Conservation (phyloP, 2,888 invertebrate species). For the Thecophora atra region DNA sequence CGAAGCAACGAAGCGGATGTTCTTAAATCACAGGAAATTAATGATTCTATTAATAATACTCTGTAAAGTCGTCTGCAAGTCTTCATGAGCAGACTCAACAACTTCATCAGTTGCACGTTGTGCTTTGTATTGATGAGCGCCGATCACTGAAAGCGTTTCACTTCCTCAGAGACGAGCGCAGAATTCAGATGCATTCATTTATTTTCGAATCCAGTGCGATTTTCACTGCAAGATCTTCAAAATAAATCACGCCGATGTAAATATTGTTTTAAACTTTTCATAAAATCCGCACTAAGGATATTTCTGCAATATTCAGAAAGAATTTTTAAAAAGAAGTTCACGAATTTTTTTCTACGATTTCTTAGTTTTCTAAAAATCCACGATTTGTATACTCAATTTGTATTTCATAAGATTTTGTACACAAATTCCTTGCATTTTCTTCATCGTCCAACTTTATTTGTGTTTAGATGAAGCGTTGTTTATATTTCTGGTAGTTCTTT, state of each 20-base stretch:
- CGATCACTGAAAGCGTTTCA: not conserved
- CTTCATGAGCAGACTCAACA: not conserved
- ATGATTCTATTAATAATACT: conserved; percentile 20
- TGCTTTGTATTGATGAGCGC: not conserved
- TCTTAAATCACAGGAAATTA: not conserved
- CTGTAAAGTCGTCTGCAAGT: not conserved
- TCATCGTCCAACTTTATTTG: too few species aligned
- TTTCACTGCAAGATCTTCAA: not conserved
- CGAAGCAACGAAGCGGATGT: not conserved
- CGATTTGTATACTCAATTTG: too few species aligned
- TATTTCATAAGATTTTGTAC: too few species aligned
- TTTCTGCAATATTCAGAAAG: too few species aligned
- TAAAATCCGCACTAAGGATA: not conserved
- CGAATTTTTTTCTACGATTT: too few species aligned
- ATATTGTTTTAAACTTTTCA: not conserved
- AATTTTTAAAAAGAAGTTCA: too few species aligned
- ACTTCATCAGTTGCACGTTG: not conserved
- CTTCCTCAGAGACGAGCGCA: too few species aligned
- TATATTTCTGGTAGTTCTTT: too few species aligned
- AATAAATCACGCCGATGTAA: not conserved
- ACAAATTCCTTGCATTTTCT: too few species aligned
- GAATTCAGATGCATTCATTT: not conserved
- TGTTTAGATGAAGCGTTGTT: too few species aligned
- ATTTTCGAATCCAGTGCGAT: not conserved
- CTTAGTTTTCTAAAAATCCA: too few species aligned